Base-by-base conservation (phyloP, 2,113 vertebrate genomes). In the Cephalopterus ornatus region DNA sequence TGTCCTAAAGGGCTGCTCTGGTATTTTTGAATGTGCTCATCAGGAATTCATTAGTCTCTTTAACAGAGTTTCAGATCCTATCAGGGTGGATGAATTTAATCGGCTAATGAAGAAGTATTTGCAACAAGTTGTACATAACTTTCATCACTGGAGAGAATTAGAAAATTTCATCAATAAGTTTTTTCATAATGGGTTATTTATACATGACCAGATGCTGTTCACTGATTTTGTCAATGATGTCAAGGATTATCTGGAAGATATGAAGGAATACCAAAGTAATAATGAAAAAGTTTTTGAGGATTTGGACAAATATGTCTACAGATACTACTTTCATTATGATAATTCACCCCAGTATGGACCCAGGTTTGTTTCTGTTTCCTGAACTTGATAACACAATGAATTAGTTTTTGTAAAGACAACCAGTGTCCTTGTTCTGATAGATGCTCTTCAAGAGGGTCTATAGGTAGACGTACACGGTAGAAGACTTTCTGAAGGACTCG, bases 191-290 rank as follows among this genome's bases (percentile, higher is more conserved):
- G 99, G 99, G 7, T 30, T 99, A 75, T 99, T 99, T 96, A 98
- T 99, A 96, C 99, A 99, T 1, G 99, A 99, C 95, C 99, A 98
- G 97, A 99, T 99, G 99, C 98, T 99, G 82, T 99, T 99, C 97
- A 98, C 98, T 14, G 99, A 99, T 98, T 99, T 99, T 94, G 98
- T 99, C 42, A 98, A 98, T 33, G 98, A 98, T 44, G 98, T 99
- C 88, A 99, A 99, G 92, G 98, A 98, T 95, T 99, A 99, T 92
- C 98, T 99, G 86, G 98, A 97, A 73, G 98, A 98, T 92, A 98
- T 99, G 97, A 97, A 98, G 55, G 98, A 99, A 84, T 99, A 99
- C 94, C 98, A 98, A 62, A 97, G 97, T 33, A 96, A 96, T 23
- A 92, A 98, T 27, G 97, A 97, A 21, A 98, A 98, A 4, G 94